Evolutionary conservation across 2,113 vertebrate species (phyloP), one percentile per base, ranked within the genome.

Genomic region (Promerops cafer): DNA sequence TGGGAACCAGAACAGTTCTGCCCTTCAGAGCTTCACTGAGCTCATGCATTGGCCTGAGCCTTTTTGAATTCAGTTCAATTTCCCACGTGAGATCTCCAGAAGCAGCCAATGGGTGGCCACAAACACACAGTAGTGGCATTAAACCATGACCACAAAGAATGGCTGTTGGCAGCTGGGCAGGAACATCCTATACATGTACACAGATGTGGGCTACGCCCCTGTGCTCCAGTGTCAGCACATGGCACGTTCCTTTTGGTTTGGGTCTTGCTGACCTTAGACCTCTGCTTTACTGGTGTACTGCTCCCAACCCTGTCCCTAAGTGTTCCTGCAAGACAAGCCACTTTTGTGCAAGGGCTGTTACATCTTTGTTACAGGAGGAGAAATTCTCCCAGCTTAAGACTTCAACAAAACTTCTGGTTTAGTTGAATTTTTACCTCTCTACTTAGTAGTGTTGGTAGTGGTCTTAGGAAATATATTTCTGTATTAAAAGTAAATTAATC

Each of bases 171-270:
- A 89, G 40, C 9, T 76, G 44, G 63, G 65, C 50, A 71, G 60
- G 72, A 84, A 6, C 53, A 45, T 15, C 69, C 61, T 16, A 1
- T 10, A 4, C 11, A 0, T 8, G 6, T 33, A 3, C 3, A 5
- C 4, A 18, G 37, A 21, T 0, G 0, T n/a, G 50, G 31, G 28
- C 85, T 52, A 30, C 74, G 31, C 14, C 42, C 3, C 0, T 0
- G 4, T 75, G 37, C 65, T 79, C 27, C 1, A 0, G 19, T 16
- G 9, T 7, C 7, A 6, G 53, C 44, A 44, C 10, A 13, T 1
- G 26, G 30, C 15, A 28, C 0, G 0, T 56, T 12, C 20, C 16
- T 78, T 40, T 45, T 54, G n/a, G 10, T 5, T 84, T 63, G 44
- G 47, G 7, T 13, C 70, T 65, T 93, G 37, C 65, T 72, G 44